A percentile compares a stretch with the other conserved stretches of the same genome.
These are phyloP conservation scores for Acanthis flammea DNA, from an alignment of 2,797 vertebrate genomes.

Conservation along the genomic window DNA sequence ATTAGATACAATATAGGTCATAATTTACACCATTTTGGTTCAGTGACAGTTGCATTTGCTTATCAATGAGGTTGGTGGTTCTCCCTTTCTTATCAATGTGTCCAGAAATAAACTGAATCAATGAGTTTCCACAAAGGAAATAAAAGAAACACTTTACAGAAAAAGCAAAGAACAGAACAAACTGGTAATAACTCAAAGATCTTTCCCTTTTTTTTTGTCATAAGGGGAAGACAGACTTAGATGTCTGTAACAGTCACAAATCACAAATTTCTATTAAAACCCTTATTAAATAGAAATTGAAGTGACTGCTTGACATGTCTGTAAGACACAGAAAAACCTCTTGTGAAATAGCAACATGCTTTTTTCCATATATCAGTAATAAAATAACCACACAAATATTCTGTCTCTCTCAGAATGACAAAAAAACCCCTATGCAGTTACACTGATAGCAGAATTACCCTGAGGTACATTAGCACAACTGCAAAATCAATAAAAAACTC, in stretches of 20 bases:
- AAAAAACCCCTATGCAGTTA: rapidly evolving
- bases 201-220: not conserved
- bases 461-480: not conserved
- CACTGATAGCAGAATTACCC: not conserved
- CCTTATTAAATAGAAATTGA: not conserved
- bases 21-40: not conserved
- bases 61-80: too few species aligned
- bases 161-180: not conserved
- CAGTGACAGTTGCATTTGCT: not conserved
- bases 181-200: not conserved
- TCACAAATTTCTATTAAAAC: not conserved
- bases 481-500: not conserved
- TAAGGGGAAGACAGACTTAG: not conserved
- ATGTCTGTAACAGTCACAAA: not conserved
- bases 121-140: not conserved
- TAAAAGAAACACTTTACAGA: not conserved
- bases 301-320: not conserved
- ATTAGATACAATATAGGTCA: not conserved
- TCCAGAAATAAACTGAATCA: not conserved
- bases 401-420: not conserved
- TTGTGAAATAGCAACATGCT: not conserved
- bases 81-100: not conserved
- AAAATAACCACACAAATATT: not conserved
- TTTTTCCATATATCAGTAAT: not conserved
- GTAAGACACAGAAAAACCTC: not conserved